Evolutionary conservation across 2,797 vertebrate genomes (phyloP).

Genomic region (Pyrocephalus nanus): DNA sequence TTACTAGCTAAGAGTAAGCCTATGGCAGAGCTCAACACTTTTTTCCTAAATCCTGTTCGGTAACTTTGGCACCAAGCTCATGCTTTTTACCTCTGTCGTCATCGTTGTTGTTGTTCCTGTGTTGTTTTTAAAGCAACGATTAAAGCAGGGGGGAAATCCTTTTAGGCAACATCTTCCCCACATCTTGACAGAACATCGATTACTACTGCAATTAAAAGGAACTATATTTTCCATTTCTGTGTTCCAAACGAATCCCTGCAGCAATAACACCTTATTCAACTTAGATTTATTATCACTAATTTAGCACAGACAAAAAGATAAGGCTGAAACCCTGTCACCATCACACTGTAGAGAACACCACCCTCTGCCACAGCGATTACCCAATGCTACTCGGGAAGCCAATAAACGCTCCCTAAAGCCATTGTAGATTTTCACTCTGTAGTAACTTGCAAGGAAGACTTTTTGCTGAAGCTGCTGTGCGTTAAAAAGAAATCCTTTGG

Average conservation of each 20-base stretch:
- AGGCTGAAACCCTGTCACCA: not conserved
- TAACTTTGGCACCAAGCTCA: not conserved
- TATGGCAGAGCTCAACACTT: not conserved
- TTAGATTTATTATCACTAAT: not conserved
- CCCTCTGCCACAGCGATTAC: not conserved
- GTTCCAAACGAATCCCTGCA: not conserved
- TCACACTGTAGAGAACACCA: not conserved
- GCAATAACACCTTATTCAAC: not conserved
- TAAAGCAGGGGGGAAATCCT: not conserved
- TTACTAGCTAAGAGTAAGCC: not conserved
- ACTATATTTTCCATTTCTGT: not conserved
- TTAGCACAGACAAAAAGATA: not conserved
- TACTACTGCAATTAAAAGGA: not conserved
- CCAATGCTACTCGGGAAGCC: not conserved
- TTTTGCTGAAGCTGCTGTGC: not conserved
- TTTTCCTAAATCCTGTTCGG: not conserved
- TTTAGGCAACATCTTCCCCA: not conserved
- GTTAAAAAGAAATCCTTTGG: not conserved
- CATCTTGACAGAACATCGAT: not conserved
- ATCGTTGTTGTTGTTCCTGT: not conserved
- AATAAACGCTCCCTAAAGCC: not conserved
- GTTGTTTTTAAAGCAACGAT: not conserved
- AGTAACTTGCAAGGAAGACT: not conserved
- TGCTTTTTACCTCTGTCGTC: not conserved
- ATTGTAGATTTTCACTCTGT: not conserved